phyloP scores from a whole-genome alignment of 2,888 invertebrate species.

The Trichogramma dendrolimi region DNA sequence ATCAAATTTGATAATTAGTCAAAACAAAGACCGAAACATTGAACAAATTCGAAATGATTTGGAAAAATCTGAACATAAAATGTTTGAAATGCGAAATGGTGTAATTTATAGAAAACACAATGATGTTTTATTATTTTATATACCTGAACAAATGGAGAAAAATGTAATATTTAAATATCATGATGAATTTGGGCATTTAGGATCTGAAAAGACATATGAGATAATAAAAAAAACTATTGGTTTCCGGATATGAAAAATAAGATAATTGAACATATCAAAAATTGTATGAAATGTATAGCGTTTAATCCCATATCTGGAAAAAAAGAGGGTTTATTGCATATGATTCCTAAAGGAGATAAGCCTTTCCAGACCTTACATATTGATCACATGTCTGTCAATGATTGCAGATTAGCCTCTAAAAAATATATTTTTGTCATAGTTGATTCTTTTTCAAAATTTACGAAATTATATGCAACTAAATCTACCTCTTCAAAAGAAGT shows the following conservation, averaged over 20 bases:
- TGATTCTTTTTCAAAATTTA: constrained; percentile 36
- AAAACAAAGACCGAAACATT: constrained; percentile 2
- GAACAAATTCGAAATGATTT: too few relatives aligned
- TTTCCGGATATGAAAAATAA: not conserved
- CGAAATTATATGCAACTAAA: constrained; percentile 28
- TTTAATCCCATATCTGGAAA: not conserved
- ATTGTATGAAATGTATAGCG: constrained; percentile 1
- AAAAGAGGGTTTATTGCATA: not conserved
- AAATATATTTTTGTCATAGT: constrained; percentile 42
- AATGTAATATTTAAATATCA: not conserved
- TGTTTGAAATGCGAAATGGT: not conserved
- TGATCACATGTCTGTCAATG: too few relatives aligned
- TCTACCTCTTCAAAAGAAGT: constrained; percentile 34
- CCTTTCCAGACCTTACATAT: constrained; percentile 4
- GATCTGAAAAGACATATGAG: not conserved
- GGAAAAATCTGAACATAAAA: not conserved
- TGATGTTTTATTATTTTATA: not conserved
- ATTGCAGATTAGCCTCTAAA: too few relatives aligned
- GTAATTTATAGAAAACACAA: too few relatives aligned
- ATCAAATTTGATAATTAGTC: constrained; percentile 11
- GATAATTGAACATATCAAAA: not conserved
- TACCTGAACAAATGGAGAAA: not conserved
- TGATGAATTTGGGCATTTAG: constrained; percentile 1
- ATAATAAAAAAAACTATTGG: not conserved
- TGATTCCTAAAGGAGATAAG: not conserved